These are phyloP conservation scores for Arge pagana DNA, from an alignment of 2,888 invertebrate species.

Conservation along the genomic window DNA sequence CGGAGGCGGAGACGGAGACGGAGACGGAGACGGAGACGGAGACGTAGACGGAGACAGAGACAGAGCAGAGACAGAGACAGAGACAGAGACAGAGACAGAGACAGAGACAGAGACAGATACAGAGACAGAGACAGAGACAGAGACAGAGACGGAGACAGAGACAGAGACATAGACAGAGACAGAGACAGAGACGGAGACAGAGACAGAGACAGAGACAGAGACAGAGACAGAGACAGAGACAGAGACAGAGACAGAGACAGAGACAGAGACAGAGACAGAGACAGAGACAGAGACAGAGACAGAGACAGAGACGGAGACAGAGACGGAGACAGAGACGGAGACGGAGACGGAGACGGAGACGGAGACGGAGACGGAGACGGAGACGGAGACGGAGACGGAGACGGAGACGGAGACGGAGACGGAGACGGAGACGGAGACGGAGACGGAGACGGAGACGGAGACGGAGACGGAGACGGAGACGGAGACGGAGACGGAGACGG, in stretches of 20 bases:
- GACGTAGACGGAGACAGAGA: too few species aligned
- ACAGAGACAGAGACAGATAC: neutral
- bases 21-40: neutral
- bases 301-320: too few species aligned
- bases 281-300: neutral
- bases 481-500: neutral
- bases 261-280: neutral
- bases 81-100: neutral
- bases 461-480: conserved; percentile 4
- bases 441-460: conserved; percentile 6
- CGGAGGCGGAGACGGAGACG: too few species aligned
- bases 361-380: neutral
- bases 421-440: neutral
- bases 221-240: neutral
- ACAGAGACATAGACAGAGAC: too few species aligned
- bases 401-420: neutral
- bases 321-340: too few species aligned
- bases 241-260: neutral
- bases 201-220: neutral
- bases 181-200: too few species aligned
- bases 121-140: too few species aligned
- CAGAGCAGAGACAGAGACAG: too few species aligned
- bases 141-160: too few species aligned
- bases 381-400: neutral
- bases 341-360: neutral